Conservation (phyloP, 1,140 invertebrate species). For the Platorchestia sp. region DNA sequence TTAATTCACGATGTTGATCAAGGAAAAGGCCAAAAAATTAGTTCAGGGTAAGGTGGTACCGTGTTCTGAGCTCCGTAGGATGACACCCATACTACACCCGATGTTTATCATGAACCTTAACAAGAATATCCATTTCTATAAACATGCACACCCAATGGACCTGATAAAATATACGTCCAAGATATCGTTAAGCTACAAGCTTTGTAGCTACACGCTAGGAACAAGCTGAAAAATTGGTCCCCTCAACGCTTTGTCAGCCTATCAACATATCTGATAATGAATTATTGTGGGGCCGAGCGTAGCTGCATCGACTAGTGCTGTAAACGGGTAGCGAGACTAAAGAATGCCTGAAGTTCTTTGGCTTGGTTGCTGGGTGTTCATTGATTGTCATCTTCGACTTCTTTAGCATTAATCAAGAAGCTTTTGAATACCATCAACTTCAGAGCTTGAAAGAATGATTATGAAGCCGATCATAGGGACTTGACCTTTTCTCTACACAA, state of each 20-base stretch:
- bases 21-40: background rate
- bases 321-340: background rate
- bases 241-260: slow-evolving; percentile 15
- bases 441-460: background rate
- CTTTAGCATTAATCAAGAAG: background rate
- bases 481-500: background rate
- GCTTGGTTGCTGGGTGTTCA: background rate
- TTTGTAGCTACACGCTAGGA: slow-evolving; percentile 10
- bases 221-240: slow-evolving; percentile 31
- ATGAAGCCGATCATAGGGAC: background rate
- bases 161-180: slow-evolving; percentile 23
- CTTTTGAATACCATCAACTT: background rate
- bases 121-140: slow-evolving; percentile 44
- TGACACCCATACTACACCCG: background rate
- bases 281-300: background rate
- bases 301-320: background rate
- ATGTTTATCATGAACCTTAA: background rate
- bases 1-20: background rate
- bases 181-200: slow-evolving; percentile 4
- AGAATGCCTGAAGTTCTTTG: background rate
- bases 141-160: slow-evolving; percentile 8
- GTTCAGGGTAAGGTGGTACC: background rate
- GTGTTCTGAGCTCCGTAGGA: background rate
- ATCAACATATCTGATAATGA: slow-evolving; percentile 37
- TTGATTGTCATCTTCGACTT: background rate